Evolutionary conservation across 2,888 invertebrate species (phyloP), one percentile per base, ranked within the genome.

Genomic region (Stenchaetothrips biformis): DNA sequence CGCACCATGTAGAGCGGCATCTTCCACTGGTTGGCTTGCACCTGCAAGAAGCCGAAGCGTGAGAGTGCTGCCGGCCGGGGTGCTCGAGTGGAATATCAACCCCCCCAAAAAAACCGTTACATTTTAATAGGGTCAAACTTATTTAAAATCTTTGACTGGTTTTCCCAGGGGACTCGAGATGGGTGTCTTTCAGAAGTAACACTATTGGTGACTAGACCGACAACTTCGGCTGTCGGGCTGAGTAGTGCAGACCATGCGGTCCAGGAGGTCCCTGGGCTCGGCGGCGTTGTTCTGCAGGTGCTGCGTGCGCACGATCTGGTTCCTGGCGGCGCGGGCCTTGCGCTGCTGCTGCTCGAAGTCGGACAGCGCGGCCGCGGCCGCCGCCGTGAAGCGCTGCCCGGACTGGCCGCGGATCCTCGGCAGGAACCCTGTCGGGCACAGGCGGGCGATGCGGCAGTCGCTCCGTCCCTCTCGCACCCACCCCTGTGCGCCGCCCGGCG

Each of bases 381-480:
- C 89, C 9, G 93, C 92, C 2, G 92, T 90, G 86, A 91, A 94
- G 78, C 93, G 89, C 85, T 93, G 92, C 0, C 94, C 94, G 83
- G 90, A 90, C 85, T 90, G 90, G 6, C 89, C 91, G 84, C 90
- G 90, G 83, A 92, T 86, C 83, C 91, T 89, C 6, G 94, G 94
- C 78, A 92, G 88, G 84, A 91, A 92, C 81, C 92, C 92, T 92
- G 84, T 37, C 37, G 37, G 37, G 37, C 37, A 37, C 37, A 4
- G 37, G 37, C 37, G 4, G 37, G 37, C n/a, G n/a, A n/a, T n/a
- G 4, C 37, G 37, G 37, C 37, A 37, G 37, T 37, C 37, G 37
- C 37, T 37, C 37, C 37, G 37, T 37, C 37, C 4, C 37, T 37
- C 37, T 37, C 37, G 37, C 37, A 37, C 37, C 37, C 37, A 37